A percentile compares a stretch with the other conserved stretches of the same genome.
phyloP scores from a whole-genome alignment of 2,113 vertebrate species.

The Siniperca knerii region DNA sequence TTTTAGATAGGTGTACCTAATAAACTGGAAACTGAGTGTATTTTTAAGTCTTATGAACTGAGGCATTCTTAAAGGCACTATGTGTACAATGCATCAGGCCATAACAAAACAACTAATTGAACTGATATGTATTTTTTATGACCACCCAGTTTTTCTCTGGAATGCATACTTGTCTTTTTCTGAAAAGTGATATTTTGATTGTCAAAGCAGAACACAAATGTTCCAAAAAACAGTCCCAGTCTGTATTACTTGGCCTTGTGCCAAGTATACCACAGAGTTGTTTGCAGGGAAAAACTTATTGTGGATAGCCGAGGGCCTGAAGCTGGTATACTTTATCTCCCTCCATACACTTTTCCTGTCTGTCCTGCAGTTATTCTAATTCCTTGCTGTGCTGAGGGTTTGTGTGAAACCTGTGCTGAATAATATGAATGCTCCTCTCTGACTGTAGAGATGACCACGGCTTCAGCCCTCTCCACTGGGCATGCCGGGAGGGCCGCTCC shows the following conservation, averaged over 20 bases:
- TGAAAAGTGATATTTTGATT: slow-evolving; percentile 21
- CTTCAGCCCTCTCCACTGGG: slow-evolving; percentile 98
- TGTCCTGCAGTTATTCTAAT: neutral
- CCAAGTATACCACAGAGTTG: neutral
- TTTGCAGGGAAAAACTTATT: neutral
- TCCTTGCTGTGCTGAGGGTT: slow-evolving; percentile 12
- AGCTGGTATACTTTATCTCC: neutral
- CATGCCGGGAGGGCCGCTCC: slow-evolving; percentile 94
- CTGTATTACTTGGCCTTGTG: neutral
- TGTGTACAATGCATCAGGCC: neutral
- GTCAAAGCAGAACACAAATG: neutral
- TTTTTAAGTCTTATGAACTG: neutral
- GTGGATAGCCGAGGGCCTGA: neutral
- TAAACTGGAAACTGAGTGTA: too few species aligned
- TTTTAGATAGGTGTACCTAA: neutral
- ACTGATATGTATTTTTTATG: neutral
- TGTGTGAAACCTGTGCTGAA: slow-evolving; percentile 10
- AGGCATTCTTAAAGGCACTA: neutral
- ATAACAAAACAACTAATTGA: neutral
- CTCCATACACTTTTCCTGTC: neutral
- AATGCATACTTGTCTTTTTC: neutral
- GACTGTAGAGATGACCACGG: slow-evolving; percentile 93
- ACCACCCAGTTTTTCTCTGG: neutral
- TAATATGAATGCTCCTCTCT: neutral
- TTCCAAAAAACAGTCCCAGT: neutral